These are phyloP conservation scores for Otocyon megalotis DNA, from an alignment of 2,113 vertebrate genomes.

Conservation along the genomic window DNA sequence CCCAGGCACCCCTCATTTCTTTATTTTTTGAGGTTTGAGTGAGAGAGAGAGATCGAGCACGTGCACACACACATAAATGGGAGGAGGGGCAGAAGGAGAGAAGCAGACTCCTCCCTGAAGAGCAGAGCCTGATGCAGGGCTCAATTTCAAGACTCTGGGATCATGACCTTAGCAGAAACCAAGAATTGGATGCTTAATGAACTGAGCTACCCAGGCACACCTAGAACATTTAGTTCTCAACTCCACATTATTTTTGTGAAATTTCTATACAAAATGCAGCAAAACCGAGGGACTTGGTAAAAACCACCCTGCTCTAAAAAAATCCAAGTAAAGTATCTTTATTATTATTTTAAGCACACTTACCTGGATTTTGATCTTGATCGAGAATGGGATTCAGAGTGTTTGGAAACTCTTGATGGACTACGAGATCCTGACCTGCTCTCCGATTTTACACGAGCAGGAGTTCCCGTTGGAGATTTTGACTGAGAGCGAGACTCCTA, in stretches of 20 bases:
- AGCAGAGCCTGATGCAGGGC: not conserved
- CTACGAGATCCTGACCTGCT: conserved; percentile 95
- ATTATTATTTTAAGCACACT: conserved; percentile 66
- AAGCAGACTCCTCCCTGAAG: not conserved
- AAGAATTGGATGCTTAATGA: not conserved
- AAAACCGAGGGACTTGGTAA: not conserved
- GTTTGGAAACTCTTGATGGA: conserved; percentile 93
- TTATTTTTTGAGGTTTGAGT: not conserved
- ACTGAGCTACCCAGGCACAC: not conserved
- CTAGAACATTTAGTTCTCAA: not conserved
- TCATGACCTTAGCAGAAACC: not conserved
- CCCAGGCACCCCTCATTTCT: too few relatives aligned
- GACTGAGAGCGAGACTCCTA: conserved; percentile 96
- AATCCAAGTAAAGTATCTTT: not conserved
- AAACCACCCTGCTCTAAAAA: not conserved
- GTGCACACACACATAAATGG: too few relatives aligned
- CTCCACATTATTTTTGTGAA: not conserved
- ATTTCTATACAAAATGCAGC: conserved; percentile 18
- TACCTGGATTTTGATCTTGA: conserved; percentile 97
- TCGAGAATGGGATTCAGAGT: conserved; percentile 93
- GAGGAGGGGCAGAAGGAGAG: not conserved
- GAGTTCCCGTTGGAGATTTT: conserved; percentile 95
- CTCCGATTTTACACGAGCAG: conserved; percentile 93
- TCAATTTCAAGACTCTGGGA: too few relatives aligned
- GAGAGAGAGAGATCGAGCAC: not conserved